phyloP scores from a whole-genome alignment of 2,797 vertebrate species.

The Onychomys torridus region DNA sequence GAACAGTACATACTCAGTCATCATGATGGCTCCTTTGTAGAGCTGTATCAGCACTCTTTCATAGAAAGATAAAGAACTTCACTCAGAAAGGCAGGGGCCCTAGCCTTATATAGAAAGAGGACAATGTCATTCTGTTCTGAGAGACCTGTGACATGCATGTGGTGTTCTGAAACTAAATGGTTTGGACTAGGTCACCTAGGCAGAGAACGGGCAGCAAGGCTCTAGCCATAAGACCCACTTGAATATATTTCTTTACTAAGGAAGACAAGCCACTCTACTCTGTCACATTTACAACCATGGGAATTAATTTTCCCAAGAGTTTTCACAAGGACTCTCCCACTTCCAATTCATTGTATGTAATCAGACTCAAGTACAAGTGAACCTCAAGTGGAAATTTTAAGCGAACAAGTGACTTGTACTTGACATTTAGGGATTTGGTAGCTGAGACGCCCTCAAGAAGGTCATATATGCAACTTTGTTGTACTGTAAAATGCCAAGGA shows the following conservation, averaged over 20 bases:
- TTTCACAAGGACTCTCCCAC: slow-evolving; percentile 11
- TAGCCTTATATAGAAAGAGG: neutral
- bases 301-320: slow-evolving; percentile 64
- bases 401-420: slow-evolving; percentile 67
- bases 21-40: neutral
- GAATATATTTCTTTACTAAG: slow-evolving; percentile 31
- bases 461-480: slow-evolving; percentile 60
- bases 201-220: neutral
- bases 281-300: neutral
- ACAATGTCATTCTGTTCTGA: neutral
- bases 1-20: neutral
- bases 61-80: neutral
- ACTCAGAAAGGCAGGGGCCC: neutral
- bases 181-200: slow-evolving; percentile 33
- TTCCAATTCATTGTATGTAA: slow-evolving; percentile 48
- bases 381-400: slow-evolving; percentile 69
- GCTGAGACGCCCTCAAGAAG: slow-evolving; percentile 68
- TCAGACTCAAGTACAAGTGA: slow-evolving; percentile 66
- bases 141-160: neutral
- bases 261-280: neutral
- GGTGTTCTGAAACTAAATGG: neutral
- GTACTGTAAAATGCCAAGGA: slow-evolving; percentile 74
- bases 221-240: slow-evolving; percentile 39
- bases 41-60: neutral
- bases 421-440: slow-evolving; percentile 77